Conservation (phyloP, 2,888 invertebrate genomes). For the Drepanosiphum platanoidis region DNA sequence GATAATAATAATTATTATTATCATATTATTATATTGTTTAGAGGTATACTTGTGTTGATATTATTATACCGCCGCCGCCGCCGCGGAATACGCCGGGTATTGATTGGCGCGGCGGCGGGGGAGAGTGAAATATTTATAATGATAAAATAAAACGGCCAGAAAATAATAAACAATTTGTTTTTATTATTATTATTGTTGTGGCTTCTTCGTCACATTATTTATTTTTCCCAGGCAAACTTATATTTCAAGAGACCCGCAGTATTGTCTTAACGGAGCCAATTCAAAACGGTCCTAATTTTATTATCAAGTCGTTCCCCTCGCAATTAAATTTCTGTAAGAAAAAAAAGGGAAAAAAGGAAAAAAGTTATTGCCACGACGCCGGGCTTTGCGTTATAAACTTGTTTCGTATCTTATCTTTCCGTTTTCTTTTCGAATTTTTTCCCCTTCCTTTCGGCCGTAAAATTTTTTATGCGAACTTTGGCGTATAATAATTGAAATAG, state of each 20-base stretch:
- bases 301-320: slow-evolving; percentile 20
- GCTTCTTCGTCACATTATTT: not conserved
- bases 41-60: too few species aligned
- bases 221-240: slow-evolving; percentile 3
- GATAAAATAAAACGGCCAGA: not conserved
- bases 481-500: slow-evolving; percentile 49
- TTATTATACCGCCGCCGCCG: too few species aligned
- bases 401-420: slow-evolving; percentile 31
- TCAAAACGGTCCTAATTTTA: slow-evolving; percentile 36
- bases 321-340: slow-evolving; percentile 40
- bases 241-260: slow-evolving; percentile 9
- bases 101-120: not conserved
- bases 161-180: not conserved
- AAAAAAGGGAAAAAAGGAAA: too few species aligned
- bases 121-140: not conserved
- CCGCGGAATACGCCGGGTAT: too few species aligned
- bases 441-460: slow-evolving; percentile 13
- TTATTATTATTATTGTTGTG: slow-evolving; percentile 10
- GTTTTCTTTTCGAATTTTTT: not conserved
- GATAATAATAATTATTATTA: too few species aligned
- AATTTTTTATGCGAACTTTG: slow-evolving; percentile 44
- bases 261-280: slow-evolving; percentile 16
- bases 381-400: slow-evolving; percentile 29
- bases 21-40: too few species aligned
- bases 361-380: slow-evolving; percentile 31